phyloP scores from a whole-genome alignment of 2,113 vertebrate genomes.

The Notarius quadriscutis region DNA sequence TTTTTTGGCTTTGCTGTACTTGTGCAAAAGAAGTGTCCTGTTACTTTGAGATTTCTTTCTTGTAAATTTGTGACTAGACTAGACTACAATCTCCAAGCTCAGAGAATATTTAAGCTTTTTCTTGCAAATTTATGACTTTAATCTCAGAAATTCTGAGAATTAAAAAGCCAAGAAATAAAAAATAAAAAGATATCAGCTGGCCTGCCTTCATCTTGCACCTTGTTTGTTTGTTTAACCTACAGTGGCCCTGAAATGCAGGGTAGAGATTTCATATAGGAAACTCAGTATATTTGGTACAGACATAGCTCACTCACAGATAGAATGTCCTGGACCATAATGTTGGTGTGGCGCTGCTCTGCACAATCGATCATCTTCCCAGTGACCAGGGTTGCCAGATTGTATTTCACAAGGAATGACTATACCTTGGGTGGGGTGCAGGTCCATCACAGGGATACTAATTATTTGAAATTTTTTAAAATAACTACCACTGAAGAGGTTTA shows the following conservation, averaged over 20 bases:
- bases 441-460: not conserved
- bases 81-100: no score
- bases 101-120: no score
- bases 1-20: no score
- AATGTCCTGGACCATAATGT: not conserved
- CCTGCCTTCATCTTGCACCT: no score
- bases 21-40: no score
- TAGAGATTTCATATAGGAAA: not conserved
- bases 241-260: not conserved
- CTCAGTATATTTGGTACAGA: not conserved
- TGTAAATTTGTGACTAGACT: no score
- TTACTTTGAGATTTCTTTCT: no score
- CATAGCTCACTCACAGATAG: not conserved
- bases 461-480: not conserved
- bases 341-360: not conserved
- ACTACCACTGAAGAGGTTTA: not conserved
- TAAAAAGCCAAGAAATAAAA: no score
- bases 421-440: not conserved
- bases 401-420: not conserved
- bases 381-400: not conserved
- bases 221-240: no score
- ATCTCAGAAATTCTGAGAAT: no score
- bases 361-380: not conserved
- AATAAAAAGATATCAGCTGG: no score
- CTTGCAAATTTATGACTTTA: no score